Base-by-base conservation (phyloP, 2,113 vertebrate species). In the Festucalex cinctus region DNA sequence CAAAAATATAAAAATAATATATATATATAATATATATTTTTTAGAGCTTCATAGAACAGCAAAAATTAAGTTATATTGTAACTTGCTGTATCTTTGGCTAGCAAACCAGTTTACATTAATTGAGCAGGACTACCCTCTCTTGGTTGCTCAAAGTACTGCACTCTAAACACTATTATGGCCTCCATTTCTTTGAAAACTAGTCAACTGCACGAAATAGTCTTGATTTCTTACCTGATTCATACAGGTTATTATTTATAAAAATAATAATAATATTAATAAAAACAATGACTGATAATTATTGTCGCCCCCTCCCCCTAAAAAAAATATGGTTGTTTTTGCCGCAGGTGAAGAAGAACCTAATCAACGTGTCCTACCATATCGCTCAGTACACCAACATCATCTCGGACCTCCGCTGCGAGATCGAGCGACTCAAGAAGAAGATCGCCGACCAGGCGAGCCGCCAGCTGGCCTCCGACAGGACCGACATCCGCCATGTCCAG, bases 341-440 rank as follows among this genome's bases (percentile, higher is more conserved):
- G 3, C 74, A 97, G 95, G 95, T 96, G 35, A 96, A 94, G 85
- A 92, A 90, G 85, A 95, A 96, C 74, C 85, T 95, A 80, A 88
- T 96, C 26, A 94, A 88, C 1, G 94, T 94, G 79, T 93, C 94
- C 1, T 94, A 95, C 83, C 94, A 94, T 92, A 94, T 96, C 0
- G 93, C 93, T 56, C 95, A 95, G 84, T 95, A 95, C 87, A 94
- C 94, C 58, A 92, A 88, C 87, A 95, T 96, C 86, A 95, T 96
- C 67, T 88, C 94, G 0, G 94, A 96, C 82, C 89, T 95, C 63
- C 92, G 92, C 58, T 85, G 88, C 0, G 95, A 96, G 86, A 94
- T 95, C 74, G 93, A 94, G 64, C 72, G 92, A 8, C 92, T 96
- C 63, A 94, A 95, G 80, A 82, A 91, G 80, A 95, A 94, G 88